Percentiles rank a stretch among this genome's conserved stretches.
phyloP scores from a whole-genome alignment of 2,888 invertebrate species.

The Drosophila subquinaria region DNA sequence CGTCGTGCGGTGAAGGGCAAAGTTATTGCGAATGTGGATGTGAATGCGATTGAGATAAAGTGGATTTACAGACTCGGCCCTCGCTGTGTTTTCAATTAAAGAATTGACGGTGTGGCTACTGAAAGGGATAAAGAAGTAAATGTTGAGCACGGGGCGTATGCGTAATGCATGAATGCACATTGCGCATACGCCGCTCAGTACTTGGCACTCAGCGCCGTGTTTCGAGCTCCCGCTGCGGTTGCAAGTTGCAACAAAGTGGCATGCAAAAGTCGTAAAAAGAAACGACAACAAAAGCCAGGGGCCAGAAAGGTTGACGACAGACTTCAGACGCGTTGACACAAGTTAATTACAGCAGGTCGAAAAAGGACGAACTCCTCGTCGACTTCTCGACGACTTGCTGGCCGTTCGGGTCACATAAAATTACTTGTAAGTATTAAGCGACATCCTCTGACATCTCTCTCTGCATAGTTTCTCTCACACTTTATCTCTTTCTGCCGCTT shows the following conservation, averaged over 20 bases:
- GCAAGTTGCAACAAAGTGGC: slow-evolving; percentile 62
- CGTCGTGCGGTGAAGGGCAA: background rate
- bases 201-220: background rate
- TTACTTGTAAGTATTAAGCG: slow-evolving; percentile 54
- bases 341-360: slow-evolving; percentile 63
- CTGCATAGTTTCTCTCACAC: slow-evolving; percentile 25
- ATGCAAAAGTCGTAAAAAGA: slow-evolving; percentile 60
- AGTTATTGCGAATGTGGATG: slow-evolving; percentile 41
- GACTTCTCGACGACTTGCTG: slow-evolving; percentile 57
- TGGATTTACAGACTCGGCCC: slow-evolving; percentile 36
- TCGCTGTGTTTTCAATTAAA: slow-evolving; percentile 46
- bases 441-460: slow-evolving; percentile 35
- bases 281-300: slow-evolving; percentile 56
- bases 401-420: slow-evolving; percentile 53
- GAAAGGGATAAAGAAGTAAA: slow-evolving; percentile 12
- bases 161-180: slow-evolving; percentile 60
- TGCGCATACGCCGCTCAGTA: slow-evolving; percentile 53
- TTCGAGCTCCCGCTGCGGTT: slow-evolving; percentile 36
- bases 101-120: slow-evolving; percentile 8
- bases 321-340: slow-evolving; percentile 52
- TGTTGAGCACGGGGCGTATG: slow-evolving; percentile 50
- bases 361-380: slow-evolving; percentile 30
- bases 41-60: slow-evolving; percentile 38
- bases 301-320: slow-evolving; percentile 42
- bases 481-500: background rate